phyloP scores from a whole-genome alignment of 2,797 vertebrate species.

The Vespertilio murinus region DNA sequence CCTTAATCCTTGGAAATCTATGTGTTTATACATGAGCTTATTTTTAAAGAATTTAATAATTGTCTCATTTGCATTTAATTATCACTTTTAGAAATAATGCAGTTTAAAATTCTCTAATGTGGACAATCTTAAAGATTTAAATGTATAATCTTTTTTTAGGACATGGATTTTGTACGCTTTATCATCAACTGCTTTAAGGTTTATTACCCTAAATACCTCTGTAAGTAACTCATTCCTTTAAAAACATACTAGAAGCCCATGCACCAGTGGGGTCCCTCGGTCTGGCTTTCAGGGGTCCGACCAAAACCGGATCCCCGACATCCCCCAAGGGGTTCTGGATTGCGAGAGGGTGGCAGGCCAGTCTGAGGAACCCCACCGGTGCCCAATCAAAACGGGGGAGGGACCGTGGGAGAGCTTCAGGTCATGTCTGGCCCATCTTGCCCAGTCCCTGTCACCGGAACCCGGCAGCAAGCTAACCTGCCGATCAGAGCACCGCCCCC shows the following conservation, averaged over 20 bases:
- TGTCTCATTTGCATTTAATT: constrained; percentile 47
- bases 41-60: constrained; percentile 37
- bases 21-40: constrained; percentile 4
- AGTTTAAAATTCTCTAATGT: constrained; percentile 50
- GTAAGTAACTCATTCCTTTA: constrained; percentile 88
- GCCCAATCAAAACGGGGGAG: too few species aligned
- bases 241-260: constrained; percentile 13
- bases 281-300: too few species aligned
- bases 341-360: too few species aligned
- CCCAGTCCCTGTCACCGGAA: too few species aligned
- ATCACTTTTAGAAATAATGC: constrained; percentile 45
- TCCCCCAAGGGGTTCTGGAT: too few species aligned
- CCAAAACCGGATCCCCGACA: too few species aligned
- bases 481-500: too few species aligned
- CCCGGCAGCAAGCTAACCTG: too few species aligned
- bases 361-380: too few species aligned
- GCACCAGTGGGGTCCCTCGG: too few species aligned
- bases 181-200: constrained; percentile 97
- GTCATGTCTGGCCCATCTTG: too few species aligned
- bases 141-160: constrained; percentile 87
- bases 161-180: constrained; percentile 98
- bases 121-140: constrained; percentile 49
- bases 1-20: constrained; percentile 13
- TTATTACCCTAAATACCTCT: constrained; percentile 98
- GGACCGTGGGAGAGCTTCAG: too few species aligned